These are phyloP conservation scores for Melanophora roralis DNA, from an alignment of 2,888 invertebrate genomes.

Conservation along the genomic window DNA sequence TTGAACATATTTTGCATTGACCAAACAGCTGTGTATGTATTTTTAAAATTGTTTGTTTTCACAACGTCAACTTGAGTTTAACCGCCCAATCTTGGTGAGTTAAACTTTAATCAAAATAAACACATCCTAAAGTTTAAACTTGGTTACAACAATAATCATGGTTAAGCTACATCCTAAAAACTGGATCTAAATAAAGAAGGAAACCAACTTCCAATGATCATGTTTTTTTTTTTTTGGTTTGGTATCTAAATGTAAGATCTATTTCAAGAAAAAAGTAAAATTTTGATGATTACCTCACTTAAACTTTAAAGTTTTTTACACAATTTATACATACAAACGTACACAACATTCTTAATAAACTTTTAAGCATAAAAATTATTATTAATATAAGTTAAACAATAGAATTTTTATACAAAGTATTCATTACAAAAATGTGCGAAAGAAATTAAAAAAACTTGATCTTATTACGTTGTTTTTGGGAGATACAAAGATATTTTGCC, in stretches of 20 bases:
- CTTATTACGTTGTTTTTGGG: not conserved
- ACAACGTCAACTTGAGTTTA: too few species aligned
- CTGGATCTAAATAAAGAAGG: constrained; percentile 6
- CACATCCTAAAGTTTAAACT: too few species aligned
- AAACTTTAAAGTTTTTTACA: not conserved
- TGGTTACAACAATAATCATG: too few species aligned
- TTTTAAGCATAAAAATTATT: not conserved
- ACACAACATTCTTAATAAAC: constrained; percentile 5
- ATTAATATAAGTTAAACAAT: constrained; percentile 7
- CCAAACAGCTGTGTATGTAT: too few species aligned
- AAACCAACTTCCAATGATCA: not conserved
- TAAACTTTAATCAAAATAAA: too few species aligned
- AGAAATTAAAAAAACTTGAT: not conserved
- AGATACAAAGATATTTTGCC: not conserved
- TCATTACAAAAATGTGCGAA: not conserved
- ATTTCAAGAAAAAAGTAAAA: constrained; percentile 12
- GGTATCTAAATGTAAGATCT: not conserved
- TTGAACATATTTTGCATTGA: too few species aligned
- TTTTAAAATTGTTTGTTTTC: too few species aligned
- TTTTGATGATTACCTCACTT: not conserved
- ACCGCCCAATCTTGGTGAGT: too few species aligned
- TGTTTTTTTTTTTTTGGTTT: not conserved
- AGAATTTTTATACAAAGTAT: not conserved
- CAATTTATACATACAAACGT: not conserved
- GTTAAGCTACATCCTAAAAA: too few species aligned